These are phyloP conservation scores for Platycheirus rosarum DNA, from an alignment of 2,888 invertebrate genomes.

Conservation along the genomic window DNA sequence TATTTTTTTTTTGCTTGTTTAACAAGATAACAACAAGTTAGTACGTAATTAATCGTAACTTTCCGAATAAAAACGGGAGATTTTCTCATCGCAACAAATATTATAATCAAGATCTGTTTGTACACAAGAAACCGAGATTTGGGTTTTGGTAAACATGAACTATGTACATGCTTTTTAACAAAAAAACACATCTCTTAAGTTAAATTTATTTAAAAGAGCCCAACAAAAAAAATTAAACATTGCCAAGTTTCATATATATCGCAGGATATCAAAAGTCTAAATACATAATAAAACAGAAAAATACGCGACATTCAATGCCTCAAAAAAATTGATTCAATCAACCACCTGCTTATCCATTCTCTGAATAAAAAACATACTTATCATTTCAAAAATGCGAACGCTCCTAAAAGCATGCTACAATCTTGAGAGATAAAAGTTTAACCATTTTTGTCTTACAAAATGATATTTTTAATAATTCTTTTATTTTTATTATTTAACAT, in stretches of 20 bases:
- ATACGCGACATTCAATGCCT: slow-evolving; percentile 37
- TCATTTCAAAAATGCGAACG: neutral
- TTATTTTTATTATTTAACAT: slow-evolving; percentile 59
- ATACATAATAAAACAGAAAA: slow-evolving; percentile 10
- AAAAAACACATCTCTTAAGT: neutral
- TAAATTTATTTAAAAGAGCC: neutral
- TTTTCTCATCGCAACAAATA: slow-evolving; percentile 4
- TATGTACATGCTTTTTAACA: neutral
- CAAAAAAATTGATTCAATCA: slow-evolving; percentile 34
- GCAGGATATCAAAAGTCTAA: neutral
- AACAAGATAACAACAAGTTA: slow-evolving; percentile 5
- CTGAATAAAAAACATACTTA: slow-evolving; percentile 5
- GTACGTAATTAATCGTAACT: neutral
- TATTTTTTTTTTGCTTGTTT: neutral
- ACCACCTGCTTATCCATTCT: slow-evolving; percentile 14
- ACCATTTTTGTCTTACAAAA: neutral
- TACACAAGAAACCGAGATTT: slow-evolving; percentile 58
- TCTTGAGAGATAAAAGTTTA: slow-evolving; percentile 2
- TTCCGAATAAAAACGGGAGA: slow-evolving; percentile 1
- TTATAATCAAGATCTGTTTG: slow-evolving; percentile 32
- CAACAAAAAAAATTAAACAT: neutral
- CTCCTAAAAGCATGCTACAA: neutral
- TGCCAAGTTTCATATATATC: neutral
- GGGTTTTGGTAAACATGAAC: slow-evolving; percentile 7
- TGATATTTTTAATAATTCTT: slow-evolving; percentile 8